phyloP scores from a whole-genome alignment of 2,797 vertebrate genomes.

The Lepus oiostolus region DNA sequence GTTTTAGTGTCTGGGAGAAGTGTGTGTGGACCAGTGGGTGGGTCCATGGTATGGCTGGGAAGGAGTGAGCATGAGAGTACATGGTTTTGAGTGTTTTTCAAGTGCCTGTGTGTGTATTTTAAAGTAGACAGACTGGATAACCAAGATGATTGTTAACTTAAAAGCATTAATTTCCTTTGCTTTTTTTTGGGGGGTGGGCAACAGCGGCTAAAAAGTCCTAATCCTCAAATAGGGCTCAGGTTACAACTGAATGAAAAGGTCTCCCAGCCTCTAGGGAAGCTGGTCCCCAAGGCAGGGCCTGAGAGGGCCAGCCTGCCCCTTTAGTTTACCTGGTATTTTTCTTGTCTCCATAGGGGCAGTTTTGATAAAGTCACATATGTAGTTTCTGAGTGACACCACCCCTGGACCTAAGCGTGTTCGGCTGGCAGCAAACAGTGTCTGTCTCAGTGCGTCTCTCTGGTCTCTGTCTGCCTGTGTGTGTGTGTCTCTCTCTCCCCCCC shows the following conservation, averaged over 20 bases:
- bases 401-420: conserved; percentile 44
- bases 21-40: background rate
- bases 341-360: conserved; percentile 63
- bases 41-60: background rate
- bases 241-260: conserved; percentile 83
- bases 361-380: conserved; percentile 75
- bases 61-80: conserved; percentile 31
- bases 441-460: conserved; percentile 73
- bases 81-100: conserved; percentile 78
- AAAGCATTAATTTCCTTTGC: conserved; percentile 85
- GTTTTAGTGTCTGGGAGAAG: conserved; percentile 14
- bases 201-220: conserved; percentile 78
- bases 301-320: conserved; percentile 10
- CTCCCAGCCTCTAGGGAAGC: conserved; percentile 68
- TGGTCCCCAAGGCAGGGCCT: conserved; percentile 41
- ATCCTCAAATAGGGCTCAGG: conserved; percentile 76
- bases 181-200: background rate
- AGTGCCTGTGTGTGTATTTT: conserved; percentile 78
- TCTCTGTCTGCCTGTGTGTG: conserved; percentile 81
- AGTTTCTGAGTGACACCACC: conserved; percentile 70
- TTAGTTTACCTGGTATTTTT: conserved; percentile 75
- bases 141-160: conserved; percentile 85
- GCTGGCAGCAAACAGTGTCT: conserved; percentile 77
- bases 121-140: conserved; percentile 84
- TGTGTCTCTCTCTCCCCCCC: conserved; percentile 81